These are phyloP conservation scores for Cryptus viduatorius DNA, from an alignment of 2,888 invertebrate genomes.

Conservation along the genomic window DNA sequence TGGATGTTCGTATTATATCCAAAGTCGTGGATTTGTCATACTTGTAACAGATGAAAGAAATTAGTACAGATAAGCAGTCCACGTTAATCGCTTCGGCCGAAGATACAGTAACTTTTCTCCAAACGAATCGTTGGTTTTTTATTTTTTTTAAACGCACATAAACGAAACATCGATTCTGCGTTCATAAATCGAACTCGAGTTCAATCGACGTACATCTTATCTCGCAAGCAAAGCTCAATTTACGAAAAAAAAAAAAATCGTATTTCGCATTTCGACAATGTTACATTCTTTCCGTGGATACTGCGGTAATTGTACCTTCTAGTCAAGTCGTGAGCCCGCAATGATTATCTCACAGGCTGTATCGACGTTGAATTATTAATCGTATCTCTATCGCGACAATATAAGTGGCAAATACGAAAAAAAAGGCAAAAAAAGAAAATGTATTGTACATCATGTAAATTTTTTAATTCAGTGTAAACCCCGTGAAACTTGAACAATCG, in stretches of 20 bases:
- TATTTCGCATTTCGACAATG: conserved; percentile 34
- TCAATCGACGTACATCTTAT: not conserved
- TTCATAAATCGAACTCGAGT: not conserved
- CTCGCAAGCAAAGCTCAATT: conserved; percentile 23
- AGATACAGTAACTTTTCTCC: conserved; percentile 16
- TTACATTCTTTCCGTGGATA: conserved; percentile 46
- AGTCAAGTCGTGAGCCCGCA: conserved; percentile 58
- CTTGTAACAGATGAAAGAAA: conserved; percentile 24
- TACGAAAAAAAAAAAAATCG: conserved; percentile 12
- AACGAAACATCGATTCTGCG: not conserved
- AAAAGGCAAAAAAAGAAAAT: conserved; percentile 38
- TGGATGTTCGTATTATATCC: conserved; percentile 28
- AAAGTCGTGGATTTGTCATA: conserved; percentile 39
- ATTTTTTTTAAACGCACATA: not conserved
- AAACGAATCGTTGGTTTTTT: not conserved
- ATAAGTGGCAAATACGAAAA: conserved; percentile 19
- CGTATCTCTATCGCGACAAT: conserved; percentile 40
- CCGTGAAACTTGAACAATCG: conserved; percentile 59
- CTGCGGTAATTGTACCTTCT: conserved; percentile 62
- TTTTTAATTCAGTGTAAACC: conserved; percentile 62
- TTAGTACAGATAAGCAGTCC: conserved; percentile 38
- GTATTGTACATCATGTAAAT: conserved; percentile 66
- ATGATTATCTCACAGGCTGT: conserved; percentile 54
- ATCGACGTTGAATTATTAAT: conserved; percentile 50
- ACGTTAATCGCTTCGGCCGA: conserved; percentile 16